Evolutionary conservation across 2,113 vertebrate genomes (phyloP).

Genomic region (Podarcis raffonei): DNA sequence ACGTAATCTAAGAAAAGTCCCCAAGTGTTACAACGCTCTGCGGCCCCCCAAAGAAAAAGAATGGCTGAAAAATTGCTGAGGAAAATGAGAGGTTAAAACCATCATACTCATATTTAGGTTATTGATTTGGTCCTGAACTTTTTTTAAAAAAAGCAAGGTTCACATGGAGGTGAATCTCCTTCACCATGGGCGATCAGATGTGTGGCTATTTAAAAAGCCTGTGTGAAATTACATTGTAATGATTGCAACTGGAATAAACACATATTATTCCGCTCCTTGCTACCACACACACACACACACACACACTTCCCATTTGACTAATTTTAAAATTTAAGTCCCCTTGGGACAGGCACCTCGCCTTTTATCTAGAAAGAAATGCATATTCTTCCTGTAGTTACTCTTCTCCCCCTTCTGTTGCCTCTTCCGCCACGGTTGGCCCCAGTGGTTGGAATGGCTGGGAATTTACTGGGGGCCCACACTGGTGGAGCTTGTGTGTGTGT

Average conservation of each 20-base stretch:
- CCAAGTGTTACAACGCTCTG: rapidly evolving
- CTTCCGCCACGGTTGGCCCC: not conserved
- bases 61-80: too few species aligned
- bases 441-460: not conserved
- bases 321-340: not conserved
- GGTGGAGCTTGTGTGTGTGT: too few species aligned
- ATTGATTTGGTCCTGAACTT: too few species aligned
- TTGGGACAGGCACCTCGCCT: not conserved
- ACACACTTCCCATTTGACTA: too few species aligned
- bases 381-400: not conserved
- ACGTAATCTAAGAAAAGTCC: not conserved
- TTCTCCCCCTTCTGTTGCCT: not conserved
- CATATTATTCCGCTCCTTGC: not conserved
- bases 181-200: not conserved
- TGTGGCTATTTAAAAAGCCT: not conserved
- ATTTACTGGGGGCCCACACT: too few species aligned
- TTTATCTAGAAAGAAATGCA: not conserved
- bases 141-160: not conserved
- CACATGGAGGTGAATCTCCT: not conserved
- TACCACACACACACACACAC: not conserved
- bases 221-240: not conserved
- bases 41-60: not conserved
- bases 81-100: not conserved
- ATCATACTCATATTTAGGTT: too few species aligned
- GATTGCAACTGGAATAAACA: not conserved